A percentile compares a stretch with the other conserved stretches of the same genome.
phyloP scores from a whole-genome alignment of 2,797 vertebrate genomes.

The Platyrinchus mystaceus region DNA sequence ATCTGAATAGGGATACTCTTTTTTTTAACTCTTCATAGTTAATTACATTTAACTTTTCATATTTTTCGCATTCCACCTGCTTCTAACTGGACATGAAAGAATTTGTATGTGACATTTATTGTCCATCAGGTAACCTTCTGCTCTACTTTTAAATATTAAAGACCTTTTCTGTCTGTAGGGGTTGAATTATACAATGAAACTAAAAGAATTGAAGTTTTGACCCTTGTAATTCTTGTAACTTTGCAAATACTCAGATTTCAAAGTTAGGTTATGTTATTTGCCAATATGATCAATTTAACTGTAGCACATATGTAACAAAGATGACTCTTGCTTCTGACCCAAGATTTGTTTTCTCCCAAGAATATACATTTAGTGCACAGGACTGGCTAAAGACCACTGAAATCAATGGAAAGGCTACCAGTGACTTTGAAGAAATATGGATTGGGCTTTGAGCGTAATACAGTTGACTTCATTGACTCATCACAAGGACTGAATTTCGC shows the following conservation, averaged over 20 bases:
- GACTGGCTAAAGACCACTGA: constrained; percentile 52
- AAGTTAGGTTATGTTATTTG: background rate
- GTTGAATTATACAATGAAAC: background rate
- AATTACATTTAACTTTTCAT: background rate
- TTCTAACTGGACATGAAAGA: background rate
- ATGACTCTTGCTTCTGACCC: background rate
- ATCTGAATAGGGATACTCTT: background rate
- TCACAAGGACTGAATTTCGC: constrained; percentile 17
- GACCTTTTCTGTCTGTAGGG: background rate
- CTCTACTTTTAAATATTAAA: background rate
- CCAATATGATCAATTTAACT: background rate
- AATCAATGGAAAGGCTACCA: constrained; percentile 54
- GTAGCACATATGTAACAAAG: background rate
- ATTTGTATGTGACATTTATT: background rate
- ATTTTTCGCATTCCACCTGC: background rate
- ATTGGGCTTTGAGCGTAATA: background rate
- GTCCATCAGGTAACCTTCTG: background rate
- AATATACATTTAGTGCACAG: background rate
- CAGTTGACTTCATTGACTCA: background rate
- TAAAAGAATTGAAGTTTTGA: background rate
- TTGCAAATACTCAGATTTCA: background rate
- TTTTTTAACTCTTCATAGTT: background rate
- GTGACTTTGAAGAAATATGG: background rate
- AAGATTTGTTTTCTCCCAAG: constrained; percentile 18
- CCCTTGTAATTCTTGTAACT: background rate